Percentiles rank a stretch among this genome's conserved stretches.
Evolutionary conservation across 2,797 vertebrate genomes (phyloP).

Genomic region (Xiphorhynchus erythropygius): DNA sequence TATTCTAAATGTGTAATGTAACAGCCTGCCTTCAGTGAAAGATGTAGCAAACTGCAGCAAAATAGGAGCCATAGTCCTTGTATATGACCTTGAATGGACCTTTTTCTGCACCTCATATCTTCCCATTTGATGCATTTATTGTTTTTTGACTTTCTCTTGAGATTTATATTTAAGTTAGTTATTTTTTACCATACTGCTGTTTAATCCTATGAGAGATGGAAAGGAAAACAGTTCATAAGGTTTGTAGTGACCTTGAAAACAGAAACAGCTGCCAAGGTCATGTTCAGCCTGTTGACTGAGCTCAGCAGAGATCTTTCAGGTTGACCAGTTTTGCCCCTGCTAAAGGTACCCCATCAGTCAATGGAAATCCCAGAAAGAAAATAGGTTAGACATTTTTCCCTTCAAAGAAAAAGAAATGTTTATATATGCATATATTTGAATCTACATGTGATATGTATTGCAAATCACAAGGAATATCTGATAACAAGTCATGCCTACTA

Average conservation of each 20-base stretch:
- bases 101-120: conserved; percentile 29
- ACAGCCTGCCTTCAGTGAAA: background rate
- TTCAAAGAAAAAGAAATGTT: conserved; percentile 4
- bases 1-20: background rate
- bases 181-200: conserved; percentile 46
- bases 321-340: background rate
- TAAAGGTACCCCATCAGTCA: conserved; percentile 6
- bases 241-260: conserved; percentile 63
- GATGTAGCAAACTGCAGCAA: background rate
- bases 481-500: background rate
- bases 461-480: background rate
- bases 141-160: conserved; percentile 34
- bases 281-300: conserved; percentile 35
- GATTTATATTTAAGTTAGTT: conserved; percentile 32
- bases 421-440: background rate
- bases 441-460: background rate
- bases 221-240: conserved; percentile 61
- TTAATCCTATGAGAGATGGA: conserved; percentile 39
- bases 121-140: background rate
- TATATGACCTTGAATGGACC: conserved; percentile 1
- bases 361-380: conserved; percentile 17
- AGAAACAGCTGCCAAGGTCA: conserved; percentile 64
- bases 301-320: conserved; percentile 31
- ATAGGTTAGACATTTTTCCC: background rate
- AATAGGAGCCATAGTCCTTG: background rate